Evolutionary conservation across 2,113 vertebrate genomes (phyloP).

Genomic region (Marcusenius ussheri): DNA sequence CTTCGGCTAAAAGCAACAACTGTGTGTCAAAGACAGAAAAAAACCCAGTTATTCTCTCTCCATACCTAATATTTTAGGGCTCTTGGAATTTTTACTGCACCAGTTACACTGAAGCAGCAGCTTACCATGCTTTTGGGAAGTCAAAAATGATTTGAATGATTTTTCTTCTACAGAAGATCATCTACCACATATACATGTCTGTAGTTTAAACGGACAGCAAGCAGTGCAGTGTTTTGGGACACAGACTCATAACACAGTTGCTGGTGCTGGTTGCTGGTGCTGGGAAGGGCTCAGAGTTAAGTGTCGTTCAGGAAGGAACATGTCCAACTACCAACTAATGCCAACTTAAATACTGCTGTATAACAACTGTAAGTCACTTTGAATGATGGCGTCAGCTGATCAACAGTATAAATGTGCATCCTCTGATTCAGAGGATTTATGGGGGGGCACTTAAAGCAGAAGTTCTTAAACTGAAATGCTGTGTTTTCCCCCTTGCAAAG

Average conservation of each 20-base stretch:
- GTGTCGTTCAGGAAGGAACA: neutral
- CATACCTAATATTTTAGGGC: neutral
- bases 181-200: neutral
- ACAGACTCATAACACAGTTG: neutral
- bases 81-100: neutral
- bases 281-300: neutral
- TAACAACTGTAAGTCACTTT: neutral
- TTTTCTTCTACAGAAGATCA: neutral
- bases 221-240: neutral
- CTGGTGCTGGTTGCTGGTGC: neutral
- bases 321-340: neutral
- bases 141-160: neutral
- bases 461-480: neutral
- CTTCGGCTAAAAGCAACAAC: neutral
- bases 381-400: neutral
- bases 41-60: neutral
- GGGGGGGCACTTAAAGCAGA: neutral
- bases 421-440: neutral
- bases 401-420: neutral
- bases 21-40: neutral
- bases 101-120: neutral
- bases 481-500: neutral
- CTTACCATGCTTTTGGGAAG: neutral
- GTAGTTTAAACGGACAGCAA: neutral
- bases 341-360: neutral